Evolutionary conservation across 2,797 vertebrate species (phyloP).

Genomic region (Lepilemur septentrionalis): DNA sequence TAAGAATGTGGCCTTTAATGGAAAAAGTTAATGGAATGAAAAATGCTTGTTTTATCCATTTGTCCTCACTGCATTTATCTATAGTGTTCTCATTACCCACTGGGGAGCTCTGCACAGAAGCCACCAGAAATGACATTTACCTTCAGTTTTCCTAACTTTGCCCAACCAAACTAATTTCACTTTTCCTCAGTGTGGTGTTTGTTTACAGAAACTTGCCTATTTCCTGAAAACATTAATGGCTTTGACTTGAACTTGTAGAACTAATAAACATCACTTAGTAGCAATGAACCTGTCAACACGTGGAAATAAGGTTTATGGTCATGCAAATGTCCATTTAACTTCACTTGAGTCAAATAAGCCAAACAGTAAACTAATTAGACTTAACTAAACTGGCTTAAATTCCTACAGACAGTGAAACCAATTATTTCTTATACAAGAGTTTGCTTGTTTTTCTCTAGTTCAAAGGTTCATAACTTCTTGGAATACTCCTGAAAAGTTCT

Average conservation of each 20-base stretch:
- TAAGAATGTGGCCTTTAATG: background rate
- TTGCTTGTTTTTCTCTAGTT: constrained; percentile 46
- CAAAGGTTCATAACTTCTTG: constrained; percentile 15
- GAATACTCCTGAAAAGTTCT: background rate
- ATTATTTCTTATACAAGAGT: constrained; percentile 50
- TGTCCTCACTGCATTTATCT: background rate
- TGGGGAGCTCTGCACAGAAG: background rate
- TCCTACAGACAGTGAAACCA: background rate
- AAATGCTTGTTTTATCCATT: background rate
- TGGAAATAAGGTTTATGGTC: constrained; percentile 44
- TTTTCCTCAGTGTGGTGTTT: background rate
- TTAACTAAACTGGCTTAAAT: constrained; percentile 50
- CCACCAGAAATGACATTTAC: background rate
- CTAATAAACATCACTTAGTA: constrained; percentile 46
- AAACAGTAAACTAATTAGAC: constrained; percentile 53
- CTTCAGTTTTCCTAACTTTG: background rate
- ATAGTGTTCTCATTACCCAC: background rate
- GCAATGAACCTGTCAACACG: constrained; percentile 56
- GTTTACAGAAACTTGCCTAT: constrained; percentile 14
- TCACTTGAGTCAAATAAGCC: constrained; percentile 38
- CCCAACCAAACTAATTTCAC: background rate
- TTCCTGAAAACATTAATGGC: constrained; percentile 58
- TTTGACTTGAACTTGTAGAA: constrained; percentile 55
- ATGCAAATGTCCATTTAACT: constrained; percentile 50
- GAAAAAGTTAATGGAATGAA: background rate